Conservation (phyloP, 2,113 vertebrate species). For the Chamaetylas fuelleborni region DNA sequence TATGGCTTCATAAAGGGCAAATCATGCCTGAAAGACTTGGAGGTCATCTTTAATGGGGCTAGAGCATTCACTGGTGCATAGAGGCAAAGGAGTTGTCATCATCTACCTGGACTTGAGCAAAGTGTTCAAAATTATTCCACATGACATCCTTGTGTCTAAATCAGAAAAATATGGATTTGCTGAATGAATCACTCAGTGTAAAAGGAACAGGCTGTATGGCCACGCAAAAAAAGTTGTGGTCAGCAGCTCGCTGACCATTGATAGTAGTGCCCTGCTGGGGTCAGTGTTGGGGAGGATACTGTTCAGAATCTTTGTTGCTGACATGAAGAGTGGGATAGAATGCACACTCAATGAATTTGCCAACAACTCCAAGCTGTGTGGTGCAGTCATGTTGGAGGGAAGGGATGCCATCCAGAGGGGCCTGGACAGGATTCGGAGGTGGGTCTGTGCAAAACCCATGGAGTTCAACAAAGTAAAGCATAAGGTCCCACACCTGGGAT, state of each 20-base stretch:
- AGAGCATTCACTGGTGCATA: fast-evolving
- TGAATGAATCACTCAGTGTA: not conserved
- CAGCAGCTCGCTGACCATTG: not conserved
- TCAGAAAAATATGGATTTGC: not conserved
- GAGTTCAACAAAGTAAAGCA: not conserved
- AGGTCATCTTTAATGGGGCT: not conserved
- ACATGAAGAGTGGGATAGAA: too few relatives aligned
- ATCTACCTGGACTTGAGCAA: not conserved
- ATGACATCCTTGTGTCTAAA: not conserved
- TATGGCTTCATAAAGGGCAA: not conserved
- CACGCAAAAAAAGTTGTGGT: too few relatives aligned
- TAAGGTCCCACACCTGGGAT: not conserved
- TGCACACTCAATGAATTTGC: fast-evolving
- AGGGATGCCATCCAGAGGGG: not conserved
- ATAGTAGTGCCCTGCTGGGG: not conserved
- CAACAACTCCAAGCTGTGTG: not conserved
- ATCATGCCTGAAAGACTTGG: too few relatives aligned
- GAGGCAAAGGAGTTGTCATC: not conserved
- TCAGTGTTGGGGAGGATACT: fast-evolving
- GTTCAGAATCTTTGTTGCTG: not conserved
- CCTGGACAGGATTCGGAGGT: not conserved
- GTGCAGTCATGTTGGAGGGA: too few relatives aligned
- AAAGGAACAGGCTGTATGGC: not conserved
- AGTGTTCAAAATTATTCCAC: not conserved
- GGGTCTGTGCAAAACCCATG: not conserved